Conservation (phyloP, 1,140 invertebrate species). For the Ectropis grisescens region DNA sequence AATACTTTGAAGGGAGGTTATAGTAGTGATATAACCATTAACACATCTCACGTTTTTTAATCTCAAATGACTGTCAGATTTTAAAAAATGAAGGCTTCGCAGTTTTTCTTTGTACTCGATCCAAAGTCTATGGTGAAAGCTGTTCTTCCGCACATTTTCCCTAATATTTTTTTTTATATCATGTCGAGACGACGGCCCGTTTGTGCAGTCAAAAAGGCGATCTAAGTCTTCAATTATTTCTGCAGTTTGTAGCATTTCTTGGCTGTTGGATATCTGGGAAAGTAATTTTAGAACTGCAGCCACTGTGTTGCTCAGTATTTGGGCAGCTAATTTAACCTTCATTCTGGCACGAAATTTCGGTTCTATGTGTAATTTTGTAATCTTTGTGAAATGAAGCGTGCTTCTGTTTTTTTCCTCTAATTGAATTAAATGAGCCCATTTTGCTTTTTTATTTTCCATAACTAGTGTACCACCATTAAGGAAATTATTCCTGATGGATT, state of each 20-base stretch:
- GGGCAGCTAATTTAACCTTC: slow-evolving; percentile 8
- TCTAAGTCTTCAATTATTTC: too few relatives aligned
- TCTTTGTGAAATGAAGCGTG: slow-evolving; percentile 4
- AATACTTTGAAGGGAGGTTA: not conserved
- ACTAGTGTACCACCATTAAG: slow-evolving; percentile 2
- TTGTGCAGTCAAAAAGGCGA: too few relatives aligned
- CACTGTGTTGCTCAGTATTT: slow-evolving; percentile 9
- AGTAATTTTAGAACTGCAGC: slow-evolving; percentile 11
- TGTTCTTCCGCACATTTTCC: too few relatives aligned
- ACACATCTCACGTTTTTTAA: not conserved
- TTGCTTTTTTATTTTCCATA: slow-evolving; percentile 3
- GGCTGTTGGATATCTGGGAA: not conserved
- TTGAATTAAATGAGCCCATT: slow-evolving; percentile 1
- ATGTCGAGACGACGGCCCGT: too few relatives aligned
- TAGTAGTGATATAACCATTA: not conserved
- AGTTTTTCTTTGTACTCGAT: too few relatives aligned
- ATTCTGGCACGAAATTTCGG: slow-evolving; percentile 6
- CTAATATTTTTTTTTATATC: too few relatives aligned
- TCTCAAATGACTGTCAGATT: not conserved
- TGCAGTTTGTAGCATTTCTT: too few relatives aligned
- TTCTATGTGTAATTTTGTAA: slow-evolving; percentile 6
- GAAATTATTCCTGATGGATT: slow-evolving; percentile 8
- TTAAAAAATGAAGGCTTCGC: too few relatives aligned
- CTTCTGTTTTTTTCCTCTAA: not conserved
- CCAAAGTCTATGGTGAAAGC: too few relatives aligned